Evolutionary conservation across 2,113 vertebrate species (phyloP).

Genomic region (Halichoerus grypus): DNA sequence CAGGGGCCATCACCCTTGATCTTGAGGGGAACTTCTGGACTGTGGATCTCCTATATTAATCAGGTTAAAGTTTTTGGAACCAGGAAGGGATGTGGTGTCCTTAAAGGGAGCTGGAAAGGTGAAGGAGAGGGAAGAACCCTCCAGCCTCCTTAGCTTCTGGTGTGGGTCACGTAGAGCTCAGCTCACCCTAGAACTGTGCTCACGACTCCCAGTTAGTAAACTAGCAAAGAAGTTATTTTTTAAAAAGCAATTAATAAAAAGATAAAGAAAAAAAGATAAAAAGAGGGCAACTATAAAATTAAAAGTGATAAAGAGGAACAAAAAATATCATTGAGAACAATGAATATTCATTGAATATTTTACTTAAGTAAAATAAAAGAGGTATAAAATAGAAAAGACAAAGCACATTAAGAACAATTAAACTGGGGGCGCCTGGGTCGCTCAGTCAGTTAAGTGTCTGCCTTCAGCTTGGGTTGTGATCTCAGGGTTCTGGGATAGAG

Average conservation of each 20-base stretch:
- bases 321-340: background rate
- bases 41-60: background rate
- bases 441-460: background rate
- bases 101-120: background rate
- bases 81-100: background rate
- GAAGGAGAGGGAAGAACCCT: background rate
- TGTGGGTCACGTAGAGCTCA: background rate
- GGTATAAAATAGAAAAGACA: constrained; percentile 3
- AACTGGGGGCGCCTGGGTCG: background rate
- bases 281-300: background rate
- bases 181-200: background rate
- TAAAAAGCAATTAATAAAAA: background rate
- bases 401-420: background rate
- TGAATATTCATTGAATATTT: too few relatives aligned
- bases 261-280: background rate
- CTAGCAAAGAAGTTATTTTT: background rate
- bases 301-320: background rate
- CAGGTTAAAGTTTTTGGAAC: background rate
- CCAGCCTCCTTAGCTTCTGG: background rate
- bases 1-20: background rate
- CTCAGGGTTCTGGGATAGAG: background rate
- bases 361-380: background rate
- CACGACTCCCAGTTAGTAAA: background rate
- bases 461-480: background rate
- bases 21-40: background rate